These are phyloP conservation scores for Leptobrachium leishanense DNA, from an alignment of 2,113 vertebrate species.

Conservation along the genomic window DNA sequence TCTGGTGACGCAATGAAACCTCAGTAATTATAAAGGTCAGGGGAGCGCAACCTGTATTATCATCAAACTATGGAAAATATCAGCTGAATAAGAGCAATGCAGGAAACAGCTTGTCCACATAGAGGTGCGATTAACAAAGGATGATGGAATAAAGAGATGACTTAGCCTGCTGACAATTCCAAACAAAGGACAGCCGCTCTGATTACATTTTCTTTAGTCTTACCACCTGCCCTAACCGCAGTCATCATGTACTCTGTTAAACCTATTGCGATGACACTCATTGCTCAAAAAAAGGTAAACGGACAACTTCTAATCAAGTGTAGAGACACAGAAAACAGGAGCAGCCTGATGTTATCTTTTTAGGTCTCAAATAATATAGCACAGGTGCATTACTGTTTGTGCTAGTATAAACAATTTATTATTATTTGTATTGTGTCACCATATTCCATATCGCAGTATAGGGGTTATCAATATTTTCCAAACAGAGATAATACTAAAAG, in stretches of 20 bases:
- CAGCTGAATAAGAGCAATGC: not conserved
- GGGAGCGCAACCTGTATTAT: not conserved
- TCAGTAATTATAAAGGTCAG: too few species aligned
- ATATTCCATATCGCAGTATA: too few species aligned
- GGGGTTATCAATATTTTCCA: not conserved
- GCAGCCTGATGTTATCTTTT: not conserved
- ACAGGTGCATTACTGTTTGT: constrained; percentile 17
- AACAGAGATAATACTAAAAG: constrained; percentile 9
- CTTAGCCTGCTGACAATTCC: not conserved
- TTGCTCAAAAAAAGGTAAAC: constrained; percentile 10
- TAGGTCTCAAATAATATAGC: constrained; percentile 4
- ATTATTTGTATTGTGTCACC: too few species aligned
- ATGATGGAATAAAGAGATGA: constrained; percentile 1
- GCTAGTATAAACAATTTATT: not conserved
- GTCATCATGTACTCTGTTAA: constrained; percentile 7
- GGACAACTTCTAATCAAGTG: not conserved
- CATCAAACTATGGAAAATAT: not conserved
- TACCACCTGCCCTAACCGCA: constrained; percentile 27
- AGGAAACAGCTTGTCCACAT: not conserved
- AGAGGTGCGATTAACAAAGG: not conserved
- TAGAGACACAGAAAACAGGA: not conserved
- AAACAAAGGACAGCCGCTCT: constrained; percentile 8
- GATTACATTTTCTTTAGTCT: constrained; percentile 20
- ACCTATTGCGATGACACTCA: not conserved
- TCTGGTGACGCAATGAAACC: too few species aligned